A percentile compares a stretch with the other conserved stretches of the same genome.
Evolutionary conservation across 2,888 invertebrate species (phyloP).

Genomic region (Clitarchus hookeri): DNA sequence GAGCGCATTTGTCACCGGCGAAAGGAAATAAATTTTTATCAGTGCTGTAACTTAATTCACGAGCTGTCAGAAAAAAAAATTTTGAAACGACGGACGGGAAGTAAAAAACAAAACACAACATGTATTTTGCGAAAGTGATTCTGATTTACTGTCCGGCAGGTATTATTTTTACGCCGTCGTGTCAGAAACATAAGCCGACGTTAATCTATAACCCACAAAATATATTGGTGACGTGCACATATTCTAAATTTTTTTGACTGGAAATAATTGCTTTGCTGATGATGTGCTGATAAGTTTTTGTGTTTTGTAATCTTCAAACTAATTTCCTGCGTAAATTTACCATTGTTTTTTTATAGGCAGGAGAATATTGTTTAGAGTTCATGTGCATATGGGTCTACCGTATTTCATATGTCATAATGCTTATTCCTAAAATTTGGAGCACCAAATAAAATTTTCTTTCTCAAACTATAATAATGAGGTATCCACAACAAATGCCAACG

Average conservation of each 20-base stretch:
- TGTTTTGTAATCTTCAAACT: too few relatives aligned
- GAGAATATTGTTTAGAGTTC: too few relatives aligned
- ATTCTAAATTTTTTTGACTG: neutral
- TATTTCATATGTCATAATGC: too few relatives aligned
- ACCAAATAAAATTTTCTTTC: too few relatives aligned
- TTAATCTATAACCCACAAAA: neutral
- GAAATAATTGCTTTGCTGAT: too few relatives aligned
- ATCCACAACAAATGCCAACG: too few relatives aligned
- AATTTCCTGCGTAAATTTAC: too few relatives aligned
- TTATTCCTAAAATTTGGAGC: too few relatives aligned
- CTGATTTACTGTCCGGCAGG: neutral
- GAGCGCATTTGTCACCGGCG: neutral
- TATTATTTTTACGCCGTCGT: neutral
- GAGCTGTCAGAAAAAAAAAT: neutral
- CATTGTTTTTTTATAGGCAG: too few relatives aligned
- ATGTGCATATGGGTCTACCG: too few relatives aligned
- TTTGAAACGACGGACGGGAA: neutral
- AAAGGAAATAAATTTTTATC: constrained; percentile 3
- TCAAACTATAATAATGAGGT: too few relatives aligned
- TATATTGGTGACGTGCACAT: neutral
- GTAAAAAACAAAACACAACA: neutral
- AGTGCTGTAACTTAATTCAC: neutral
- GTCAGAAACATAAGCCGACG: neutral
- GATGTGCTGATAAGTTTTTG: too few relatives aligned
- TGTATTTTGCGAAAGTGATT: neutral